These are phyloP conservation scores for Campylomormyrus tamandua DNA, from an alignment of 2,113 vertebrate genomes.

Conservation along the genomic window DNA sequence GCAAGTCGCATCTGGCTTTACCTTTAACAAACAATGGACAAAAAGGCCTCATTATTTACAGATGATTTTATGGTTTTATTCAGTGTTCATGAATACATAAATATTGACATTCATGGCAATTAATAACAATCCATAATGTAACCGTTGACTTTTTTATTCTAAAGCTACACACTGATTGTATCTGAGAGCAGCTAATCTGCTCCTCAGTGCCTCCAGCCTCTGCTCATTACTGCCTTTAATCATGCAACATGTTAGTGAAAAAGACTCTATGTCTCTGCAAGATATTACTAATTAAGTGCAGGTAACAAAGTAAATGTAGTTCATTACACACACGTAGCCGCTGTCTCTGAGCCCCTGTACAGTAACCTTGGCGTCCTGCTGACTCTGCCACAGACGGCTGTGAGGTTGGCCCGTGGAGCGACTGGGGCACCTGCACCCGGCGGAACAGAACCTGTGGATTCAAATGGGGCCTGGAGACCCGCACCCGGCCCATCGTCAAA, in stretches of 20 bases:
- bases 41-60: background rate
- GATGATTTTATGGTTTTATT: background rate
- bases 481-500: conserved; percentile 94
- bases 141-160: background rate
- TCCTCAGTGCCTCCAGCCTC: background rate
- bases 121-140: background rate
- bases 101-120: background rate
- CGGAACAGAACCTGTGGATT: conserved; percentile 97
- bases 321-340: background rate
- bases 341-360: background rate
- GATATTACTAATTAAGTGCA: background rate
- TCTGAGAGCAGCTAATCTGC: background rate
- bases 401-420: conserved; percentile 94
- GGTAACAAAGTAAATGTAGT: background rate
- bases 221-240: background rate
- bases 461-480: conserved; percentile 97
- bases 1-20: background rate
- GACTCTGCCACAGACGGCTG: conserved; percentile 71
- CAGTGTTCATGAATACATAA: background rate
- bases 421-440: conserved; percentile 93
- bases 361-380: background rate
- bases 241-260: background rate
- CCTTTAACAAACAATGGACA: background rate
- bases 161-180: background rate
- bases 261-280: background rate